These are phyloP conservation scores for Eonycteris spelaea DNA, from an alignment of 2,113 vertebrate species.

Conservation along the genomic window DNA sequence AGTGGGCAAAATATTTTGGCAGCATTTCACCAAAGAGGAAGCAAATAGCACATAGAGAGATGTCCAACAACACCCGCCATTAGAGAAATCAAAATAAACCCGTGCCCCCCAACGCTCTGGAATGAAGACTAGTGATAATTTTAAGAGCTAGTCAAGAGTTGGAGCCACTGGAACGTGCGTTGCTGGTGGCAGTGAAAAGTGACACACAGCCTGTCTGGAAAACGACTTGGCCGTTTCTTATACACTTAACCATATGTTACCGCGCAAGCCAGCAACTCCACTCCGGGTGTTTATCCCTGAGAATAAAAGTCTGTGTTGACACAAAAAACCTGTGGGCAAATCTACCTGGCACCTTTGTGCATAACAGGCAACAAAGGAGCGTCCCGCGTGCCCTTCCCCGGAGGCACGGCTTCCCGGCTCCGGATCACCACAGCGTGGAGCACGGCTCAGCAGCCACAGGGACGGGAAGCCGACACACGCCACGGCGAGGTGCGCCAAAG, in stretches of 20 bases:
- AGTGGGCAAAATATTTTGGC: background rate
- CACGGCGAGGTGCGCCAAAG: rapidly evolving
- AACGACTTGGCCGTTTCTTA: rapidly evolving
- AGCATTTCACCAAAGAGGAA: background rate
- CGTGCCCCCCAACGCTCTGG: rapidly evolving
- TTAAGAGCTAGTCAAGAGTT: background rate
- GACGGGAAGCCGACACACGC: rapidly evolving
- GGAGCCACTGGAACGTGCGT: rapidly evolving
- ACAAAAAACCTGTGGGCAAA: background rate
- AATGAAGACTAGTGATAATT: rapidly evolving
- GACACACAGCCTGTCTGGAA: background rate
- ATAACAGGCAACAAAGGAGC: rapidly evolving
- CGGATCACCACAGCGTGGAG: rapidly evolving
- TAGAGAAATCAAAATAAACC: background rate
- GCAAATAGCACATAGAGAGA: background rate
- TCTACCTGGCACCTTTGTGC: rapidly evolving
- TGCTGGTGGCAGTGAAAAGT: no score
- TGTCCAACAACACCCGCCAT: background rate
- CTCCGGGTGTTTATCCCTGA: no score
- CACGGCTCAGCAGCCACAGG: rapidly evolving
- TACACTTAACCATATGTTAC: background rate
- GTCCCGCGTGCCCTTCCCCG: rapidly evolving
- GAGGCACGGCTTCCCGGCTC: rapidly evolving
- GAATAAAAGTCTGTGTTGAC: background rate
- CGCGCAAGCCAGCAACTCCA: rapidly evolving